Base-by-base conservation (phyloP, 2,888 invertebrate genomes). In the Scrobipalpa costella region DNA sequence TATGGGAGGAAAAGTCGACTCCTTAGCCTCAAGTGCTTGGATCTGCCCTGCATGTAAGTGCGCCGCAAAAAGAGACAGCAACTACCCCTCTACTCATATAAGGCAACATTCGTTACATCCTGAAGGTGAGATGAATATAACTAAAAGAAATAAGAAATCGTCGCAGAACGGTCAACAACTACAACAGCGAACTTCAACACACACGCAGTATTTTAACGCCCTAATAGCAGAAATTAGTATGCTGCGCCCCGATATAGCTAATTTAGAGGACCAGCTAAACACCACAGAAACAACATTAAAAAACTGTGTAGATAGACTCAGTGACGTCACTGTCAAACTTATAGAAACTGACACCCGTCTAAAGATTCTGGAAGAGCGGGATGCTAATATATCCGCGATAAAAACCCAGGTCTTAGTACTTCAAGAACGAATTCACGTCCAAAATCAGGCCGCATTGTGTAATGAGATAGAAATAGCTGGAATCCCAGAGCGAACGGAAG, bases 1-100 rank as follows among this genome's bases (percentile, higher is more conserved):
- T n/a, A n/a, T n/a, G n/a, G 49, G 49, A 6, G 49, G 49, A 15
- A 49, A 49, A 49, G 49, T 49, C 7, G 49, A 49, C 49, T 19
- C 49, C 19, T 19, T 7, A 2, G 49, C 49, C 1, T 5, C 1
- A 49, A 19, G 7, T 2, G 15, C 49, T 17, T 49, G 49, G 49
- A 15, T 49, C 7, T 49, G 49, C 49, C 49, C 49, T 5, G 7
- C 11, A 19, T 49, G 49, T 15, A 15, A 19, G 11, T 52, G 8
- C 9, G 7, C 52, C 11, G 19, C 27, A 7, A 52, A 11, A 17
- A 7, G 27, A 8, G 19, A 11, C 7, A 27, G 21, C 21, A 21
- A 52, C 21, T 52, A 52, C 52, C 2, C 7, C 2, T 21, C 52
- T 21, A 21, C 52, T 11, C 52, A 19, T 1, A 52, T 52, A 47